These are phyloP conservation scores for Mormyrus iriodes DNA, from an alignment of 2,113 vertebrate species.

Conservation along the genomic window DNA sequence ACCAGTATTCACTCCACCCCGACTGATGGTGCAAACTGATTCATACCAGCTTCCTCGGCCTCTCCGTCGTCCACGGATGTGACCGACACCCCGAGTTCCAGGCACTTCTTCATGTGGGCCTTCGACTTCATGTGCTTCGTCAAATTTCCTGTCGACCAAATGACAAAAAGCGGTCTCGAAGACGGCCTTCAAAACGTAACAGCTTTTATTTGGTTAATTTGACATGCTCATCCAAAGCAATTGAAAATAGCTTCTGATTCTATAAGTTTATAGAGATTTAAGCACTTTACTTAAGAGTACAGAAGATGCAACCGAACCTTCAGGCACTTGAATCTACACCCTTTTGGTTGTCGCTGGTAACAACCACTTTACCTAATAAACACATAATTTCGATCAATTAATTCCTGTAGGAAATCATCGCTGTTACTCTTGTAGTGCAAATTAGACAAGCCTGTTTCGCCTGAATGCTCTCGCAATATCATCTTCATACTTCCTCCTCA, in stretches of 20 bases:
- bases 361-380: neutral
- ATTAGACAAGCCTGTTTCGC: neutral
- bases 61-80: slow-evolving; percentile 87
- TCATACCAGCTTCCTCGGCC: slow-evolving; percentile 82
- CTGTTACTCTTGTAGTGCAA: neutral
- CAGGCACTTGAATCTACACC: neutral
- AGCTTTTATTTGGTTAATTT: neutral
- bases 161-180: neutral
- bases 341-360: neutral
- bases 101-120: slow-evolving; percentile 98
- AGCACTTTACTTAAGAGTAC: neutral
- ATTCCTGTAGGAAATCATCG: neutral
- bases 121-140: slow-evolving; percentile 99
- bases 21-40: slow-evolving; percentile 7
- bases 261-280: slow-evolving; percentile 25
- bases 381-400: neutral
- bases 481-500: neutral
- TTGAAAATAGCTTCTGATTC: neutral
- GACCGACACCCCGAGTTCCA: slow-evolving; percentile 94
- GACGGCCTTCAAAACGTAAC: neutral
- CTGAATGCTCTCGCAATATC: neutral
- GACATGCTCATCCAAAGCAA: neutral
- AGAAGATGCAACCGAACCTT: neutral
- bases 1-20: slow-evolving; percentile 11
- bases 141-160: slow-evolving; percentile 76